Conservation (phyloP, 2,888 invertebrate genomes). For the Leptura quadrifasciata region DNA sequence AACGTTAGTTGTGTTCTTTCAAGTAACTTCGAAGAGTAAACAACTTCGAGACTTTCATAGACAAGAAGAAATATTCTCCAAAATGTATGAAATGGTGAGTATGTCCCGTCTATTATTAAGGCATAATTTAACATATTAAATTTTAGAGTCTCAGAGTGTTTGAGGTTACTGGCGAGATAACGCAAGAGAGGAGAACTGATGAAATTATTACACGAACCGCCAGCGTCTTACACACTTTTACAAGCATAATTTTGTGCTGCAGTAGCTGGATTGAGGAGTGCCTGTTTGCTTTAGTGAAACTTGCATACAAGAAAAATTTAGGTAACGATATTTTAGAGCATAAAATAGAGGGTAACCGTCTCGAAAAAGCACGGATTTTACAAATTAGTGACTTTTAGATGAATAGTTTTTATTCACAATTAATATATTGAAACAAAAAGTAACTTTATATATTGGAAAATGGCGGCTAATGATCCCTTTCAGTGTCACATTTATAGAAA, state of each 20-base stretch:
- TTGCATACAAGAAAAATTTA: conserved; percentile 74
- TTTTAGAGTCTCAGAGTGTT: conserved; percentile 66
- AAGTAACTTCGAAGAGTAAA: conserved; percentile 53
- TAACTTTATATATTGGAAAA: too few relatives aligned
- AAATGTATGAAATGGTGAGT: conserved; percentile 65
- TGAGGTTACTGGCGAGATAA: conserved; percentile 72
- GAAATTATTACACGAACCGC: conserved; percentile 78
- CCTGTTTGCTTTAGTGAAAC: conserved; percentile 75
- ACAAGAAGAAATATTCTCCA: conserved; percentile 66
- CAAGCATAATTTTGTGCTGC: conserved; percentile 75
- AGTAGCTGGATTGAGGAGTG: conserved; percentile 75
- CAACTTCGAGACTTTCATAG: conserved; percentile 57
- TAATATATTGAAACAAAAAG: too few relatives aligned
- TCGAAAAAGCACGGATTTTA: too few relatives aligned
- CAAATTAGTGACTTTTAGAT: too few relatives aligned
- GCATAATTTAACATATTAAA: conserved; percentile 24
- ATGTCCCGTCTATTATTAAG: neutral
- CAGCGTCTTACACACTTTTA: conserved; percentile 77
- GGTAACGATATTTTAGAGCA: conserved; percentile 44
- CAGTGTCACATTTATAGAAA: too few relatives aligned
- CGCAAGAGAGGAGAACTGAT: conserved; percentile 75
- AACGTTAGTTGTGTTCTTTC: conserved; percentile 69
- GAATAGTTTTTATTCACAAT: too few relatives aligned
- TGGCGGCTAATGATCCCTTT: too few relatives aligned
- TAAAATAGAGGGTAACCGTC: neutral